These are phyloP conservation scores for Platypus cylindrus DNA, from an alignment of 2,888 invertebrate genomes.

Conservation along the genomic window DNA sequence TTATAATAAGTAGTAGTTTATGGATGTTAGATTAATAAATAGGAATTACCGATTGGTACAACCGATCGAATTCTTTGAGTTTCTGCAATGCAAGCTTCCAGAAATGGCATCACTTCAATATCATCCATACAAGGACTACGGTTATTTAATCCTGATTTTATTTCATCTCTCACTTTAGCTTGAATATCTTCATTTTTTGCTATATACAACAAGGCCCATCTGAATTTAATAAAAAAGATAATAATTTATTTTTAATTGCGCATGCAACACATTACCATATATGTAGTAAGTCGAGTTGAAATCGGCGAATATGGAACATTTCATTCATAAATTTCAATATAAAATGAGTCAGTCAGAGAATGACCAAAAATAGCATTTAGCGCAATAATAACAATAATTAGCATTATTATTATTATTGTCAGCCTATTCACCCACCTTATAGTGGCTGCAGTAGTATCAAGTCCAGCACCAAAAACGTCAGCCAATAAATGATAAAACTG, in stretches of 20 bases:
- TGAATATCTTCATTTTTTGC: slow-evolving; percentile 52
- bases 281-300: background rate
- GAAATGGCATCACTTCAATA: slow-evolving; percentile 40
- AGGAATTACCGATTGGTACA: slow-evolving; percentile 53
- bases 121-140: slow-evolving; percentile 41
- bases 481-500: slow-evolving; percentile 65
- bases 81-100: slow-evolving; percentile 67
- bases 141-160: slow-evolving; percentile 29
- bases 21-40: background rate
- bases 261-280: background rate
- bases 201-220: slow-evolving; percentile 70
- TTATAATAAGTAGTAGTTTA: background rate
- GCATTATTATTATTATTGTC: too few species aligned
- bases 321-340: background rate
- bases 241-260: background rate
- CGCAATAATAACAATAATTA: too few species aligned
- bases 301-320: background rate
- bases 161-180: slow-evolving; percentile 46
- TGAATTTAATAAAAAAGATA: slow-evolving; percentile 13
- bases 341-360: background rate
- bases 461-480: slow-evolving; percentile 76
- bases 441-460: slow-evolving; percentile 72
- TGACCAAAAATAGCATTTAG: too few species aligned
- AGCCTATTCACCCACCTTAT: slow-evolving; percentile 38
- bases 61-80: slow-evolving; percentile 66